Base-by-base conservation (phyloP, 64 coral and sea anemone genomes). In the Stichodactyla mertensii region DNA sequence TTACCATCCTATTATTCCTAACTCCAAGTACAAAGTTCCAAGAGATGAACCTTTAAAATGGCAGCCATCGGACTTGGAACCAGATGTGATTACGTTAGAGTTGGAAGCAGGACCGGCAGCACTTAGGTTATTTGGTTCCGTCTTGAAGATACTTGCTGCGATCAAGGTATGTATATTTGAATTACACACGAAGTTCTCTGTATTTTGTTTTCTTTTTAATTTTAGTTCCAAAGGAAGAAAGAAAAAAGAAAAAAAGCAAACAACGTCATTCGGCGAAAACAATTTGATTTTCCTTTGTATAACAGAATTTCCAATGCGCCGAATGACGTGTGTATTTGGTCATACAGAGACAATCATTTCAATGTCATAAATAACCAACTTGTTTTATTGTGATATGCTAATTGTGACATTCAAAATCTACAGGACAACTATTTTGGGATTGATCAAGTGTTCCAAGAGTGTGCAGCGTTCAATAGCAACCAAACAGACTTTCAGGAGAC, bases 341-440 rank as follows among this genome's bases (percentile, higher is more conserved):
- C 36, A 45, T 45, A 45, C 36, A 45, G 36, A 45, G 36, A 45
- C 36, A 45, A 45, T 45, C 36, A 45, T 45, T 45, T 45, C 36
- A 45, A 45, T 45, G 36, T 45, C 36, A 45, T 45, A 45, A 45
- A 45, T 2, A 45, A 45, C 36, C 36, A 45, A 45, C 36, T 45
- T 45, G 36, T 45, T 45, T 45, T 45, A 0, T 31, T 31, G 0
- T 31, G 0, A 45, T 45, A 58, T 11, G 14, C 2, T 58, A 15
- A 58, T 9, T 58, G 56, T 0, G 14, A 58, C 8, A 5, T 58
- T 74, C 23, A 9, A n/a, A 74, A 27, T 28, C 81, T 87, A 54
- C 82, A 99, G 97, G 97, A 99, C 70, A 99, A 99, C 55, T 99
- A 99, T 83, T 99, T 99, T 89, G 97, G 97, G 2, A 86, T 92